Percentiles rank a stretch among this genome's conserved stretches.
Evolutionary conservation across 2,797 vertebrate genomes (phyloP).

Genomic region (Sylvia borin): DNA sequence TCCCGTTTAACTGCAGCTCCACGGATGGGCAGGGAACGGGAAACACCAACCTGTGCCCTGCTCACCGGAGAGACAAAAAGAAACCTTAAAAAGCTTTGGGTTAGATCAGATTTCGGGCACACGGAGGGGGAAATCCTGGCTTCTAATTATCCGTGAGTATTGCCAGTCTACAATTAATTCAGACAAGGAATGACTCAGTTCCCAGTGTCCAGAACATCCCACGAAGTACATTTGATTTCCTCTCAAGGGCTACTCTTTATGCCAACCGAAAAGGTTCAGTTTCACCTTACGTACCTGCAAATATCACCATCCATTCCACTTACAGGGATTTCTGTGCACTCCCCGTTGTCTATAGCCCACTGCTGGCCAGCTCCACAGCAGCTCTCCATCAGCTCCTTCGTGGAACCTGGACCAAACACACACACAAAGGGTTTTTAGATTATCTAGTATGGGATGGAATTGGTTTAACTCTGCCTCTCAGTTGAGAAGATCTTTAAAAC

Average conservation of each 20-base stretch:
- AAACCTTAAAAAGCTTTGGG: not conserved
- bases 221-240: not conserved
- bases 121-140: not conserved
- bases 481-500: not conserved
- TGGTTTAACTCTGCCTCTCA: not conserved
- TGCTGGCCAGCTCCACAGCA: slow-evolving; percentile 89
- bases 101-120: not conserved
- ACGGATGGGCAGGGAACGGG: not conserved
- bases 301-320: slow-evolving; percentile 71
- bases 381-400: slow-evolving; percentile 84
- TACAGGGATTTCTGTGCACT: slow-evolving; percentile 83
- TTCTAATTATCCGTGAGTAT: not conserved
- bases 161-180: not conserved
- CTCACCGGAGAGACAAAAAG: not conserved
- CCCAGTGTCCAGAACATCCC: not conserved
- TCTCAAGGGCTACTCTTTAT: not conserved
- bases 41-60: not conserved
- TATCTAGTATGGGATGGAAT: not conserved
- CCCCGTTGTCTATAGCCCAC: slow-evolving; percentile 85
- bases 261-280: fast-evolving
- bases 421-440: not conserved
- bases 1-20: not conserved
- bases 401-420: slow-evolving; percentile 74
- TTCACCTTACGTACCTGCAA: slow-evolving; percentile 83
- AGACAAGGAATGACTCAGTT: not conserved